Base-by-base conservation (phyloP, 2,113 vertebrate genomes). In the Solea solea region DNA sequence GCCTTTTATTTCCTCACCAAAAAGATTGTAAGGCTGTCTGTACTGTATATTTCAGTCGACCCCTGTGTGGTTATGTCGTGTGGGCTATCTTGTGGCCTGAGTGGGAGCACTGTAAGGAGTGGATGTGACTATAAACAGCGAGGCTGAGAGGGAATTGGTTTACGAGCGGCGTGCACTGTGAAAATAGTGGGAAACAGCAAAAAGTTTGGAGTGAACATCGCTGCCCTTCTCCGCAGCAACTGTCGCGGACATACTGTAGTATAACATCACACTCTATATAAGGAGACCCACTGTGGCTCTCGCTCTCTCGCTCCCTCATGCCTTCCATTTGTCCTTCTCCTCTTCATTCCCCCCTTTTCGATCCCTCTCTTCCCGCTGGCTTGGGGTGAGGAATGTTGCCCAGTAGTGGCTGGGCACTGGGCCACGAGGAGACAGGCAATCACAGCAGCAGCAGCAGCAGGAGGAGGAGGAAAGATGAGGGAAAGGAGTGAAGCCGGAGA, bases 301-400 rank as follows among this genome's bases (percentile, higher is more conserved):
- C 49, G 62, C 61, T 69, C 56, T 79, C 46, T 16, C 61, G 16
- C 59, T 28, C 48, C 42, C 63, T 82, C 60, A 70, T 78, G 87
- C 79, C 65, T 82, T 84, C 77, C 69, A 76, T 83, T 82, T 71
- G 68, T 76, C 73, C 73, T 52, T 51, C 77, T 69, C 68, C 51
- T 28, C 45, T 16, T 16, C 62, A 39, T 50, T 21, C 39, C 44
- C 64, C 34, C 27, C 27, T 28, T 7, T 51, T 21, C 15, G 0
- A 67, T 77, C 81, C 69, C 76, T 78, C 72, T 80, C 82, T 81
- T 78, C 85, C 73, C 62, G 2, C 56, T 85, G 85, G 85, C 84
- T 88, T 85, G 52, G 70, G 69, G 70, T 72, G 60, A 81, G 84
- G 92, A 93, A 93, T 91, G 92, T 84, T 91, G 82, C 85, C 82